These are phyloP conservation scores for Helogale parvula DNA, from an alignment of 2,113 vertebrate genomes.

Conservation along the genomic window DNA sequence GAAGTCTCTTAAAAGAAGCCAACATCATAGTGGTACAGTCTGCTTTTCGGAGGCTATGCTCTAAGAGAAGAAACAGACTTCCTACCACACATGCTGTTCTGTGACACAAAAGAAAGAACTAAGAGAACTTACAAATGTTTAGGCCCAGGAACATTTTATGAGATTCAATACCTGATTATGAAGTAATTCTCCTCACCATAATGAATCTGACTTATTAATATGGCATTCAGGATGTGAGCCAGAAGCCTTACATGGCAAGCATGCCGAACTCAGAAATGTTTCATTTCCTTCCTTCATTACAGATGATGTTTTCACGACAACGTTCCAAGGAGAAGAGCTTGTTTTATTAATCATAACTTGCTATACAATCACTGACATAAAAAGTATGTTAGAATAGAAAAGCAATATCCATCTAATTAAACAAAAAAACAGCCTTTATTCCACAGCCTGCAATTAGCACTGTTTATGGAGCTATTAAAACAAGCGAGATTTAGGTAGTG, in stretches of 20 bases:
- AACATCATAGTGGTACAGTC: background rate
- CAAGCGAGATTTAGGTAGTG: constrained; percentile 64
- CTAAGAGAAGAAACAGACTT: background rate
- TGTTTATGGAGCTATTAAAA: constrained; percentile 61
- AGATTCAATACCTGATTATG: background rate
- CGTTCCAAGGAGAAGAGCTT: background rate
- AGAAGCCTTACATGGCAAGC: background rate
- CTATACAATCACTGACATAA: constrained; percentile 65
- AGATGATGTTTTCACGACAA: constrained; percentile 34
- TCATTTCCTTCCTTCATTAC: constrained; percentile 68
- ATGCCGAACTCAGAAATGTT: background rate
- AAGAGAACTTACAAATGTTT: background rate
- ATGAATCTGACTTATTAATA: constrained; percentile 8
- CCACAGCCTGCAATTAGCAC: constrained; percentile 58
- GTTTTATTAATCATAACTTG: constrained; percentile 69
- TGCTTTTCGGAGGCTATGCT: background rate
- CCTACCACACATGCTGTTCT: background rate
- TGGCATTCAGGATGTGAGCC: background rate
- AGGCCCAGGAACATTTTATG: background rate
- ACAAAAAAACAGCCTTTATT: constrained; percentile 66
- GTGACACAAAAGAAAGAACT: background rate
- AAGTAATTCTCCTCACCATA: background rate
- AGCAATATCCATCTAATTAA: constrained; percentile 70
- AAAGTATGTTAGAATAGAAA: constrained; percentile 61
- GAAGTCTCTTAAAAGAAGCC: background rate